These are phyloP conservation scores for Cotesia typhae DNA, from an alignment of 1,140 invertebrate genomes.

Conservation along the genomic window DNA sequence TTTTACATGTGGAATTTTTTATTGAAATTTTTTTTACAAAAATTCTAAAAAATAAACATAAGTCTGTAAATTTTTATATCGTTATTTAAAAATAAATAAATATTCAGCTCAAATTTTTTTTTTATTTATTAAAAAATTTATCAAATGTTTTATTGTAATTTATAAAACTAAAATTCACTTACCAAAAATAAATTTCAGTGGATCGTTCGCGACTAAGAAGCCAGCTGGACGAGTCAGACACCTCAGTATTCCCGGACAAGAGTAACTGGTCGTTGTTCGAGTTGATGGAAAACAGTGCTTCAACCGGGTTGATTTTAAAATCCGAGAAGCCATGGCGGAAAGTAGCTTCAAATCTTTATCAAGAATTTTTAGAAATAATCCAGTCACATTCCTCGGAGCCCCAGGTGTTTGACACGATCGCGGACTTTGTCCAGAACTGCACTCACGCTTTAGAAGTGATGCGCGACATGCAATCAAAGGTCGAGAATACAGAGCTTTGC, in stretches of 20 bases:
- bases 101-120: too few relatives aligned
- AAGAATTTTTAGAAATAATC: slow-evolving; percentile 70
- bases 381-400: slow-evolving; percentile 65
- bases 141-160: too few relatives aligned
- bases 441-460: slow-evolving; percentile 65
- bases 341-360: slow-evolving; percentile 66
- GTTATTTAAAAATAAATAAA: too few relatives aligned
- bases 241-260: slow-evolving; percentile 46
- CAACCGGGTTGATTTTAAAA: slow-evolving; percentile 64
- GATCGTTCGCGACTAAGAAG: too few relatives aligned
- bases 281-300: slow-evolving; percentile 60
- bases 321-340: slow-evolving; percentile 63
- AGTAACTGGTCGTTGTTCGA: slow-evolving; percentile 53
- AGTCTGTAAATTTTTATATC: too few relatives aligned
- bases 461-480: slow-evolving; percentile 67
- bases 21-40: too few relatives aligned
- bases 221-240: slow-evolving; percentile 20
- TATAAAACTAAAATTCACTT: too few relatives aligned
- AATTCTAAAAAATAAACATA: too few relatives aligned
- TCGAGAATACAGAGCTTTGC: slow-evolving; percentile 64
- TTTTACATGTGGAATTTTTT: too few relatives aligned
- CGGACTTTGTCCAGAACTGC: slow-evolving; percentile 69
- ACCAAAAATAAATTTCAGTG: too few relatives aligned
- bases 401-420: slow-evolving; percentile 69
- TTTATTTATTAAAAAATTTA: too few relatives aligned